Conservation (phyloP, 2,888 invertebrate genomes). For the Patella pellucida region DNA sequence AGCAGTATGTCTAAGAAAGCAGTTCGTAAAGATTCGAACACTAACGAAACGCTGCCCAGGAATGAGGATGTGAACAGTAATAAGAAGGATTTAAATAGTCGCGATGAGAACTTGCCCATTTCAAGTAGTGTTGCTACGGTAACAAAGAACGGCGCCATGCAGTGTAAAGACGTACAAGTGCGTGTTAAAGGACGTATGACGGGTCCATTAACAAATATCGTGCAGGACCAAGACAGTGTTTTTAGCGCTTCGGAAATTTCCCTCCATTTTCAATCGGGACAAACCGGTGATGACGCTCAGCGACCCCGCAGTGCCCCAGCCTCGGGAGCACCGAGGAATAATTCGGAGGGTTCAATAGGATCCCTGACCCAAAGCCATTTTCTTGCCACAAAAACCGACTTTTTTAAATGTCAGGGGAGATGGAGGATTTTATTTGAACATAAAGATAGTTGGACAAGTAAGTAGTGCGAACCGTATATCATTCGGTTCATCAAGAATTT, state of each 20-base stretch:
- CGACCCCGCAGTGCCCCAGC: constrained; percentile 43
- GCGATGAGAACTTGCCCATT: no score
- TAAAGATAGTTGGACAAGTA: constrained; percentile 60
- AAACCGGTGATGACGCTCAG: constrained; percentile 33
- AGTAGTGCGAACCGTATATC: constrained; percentile 24
- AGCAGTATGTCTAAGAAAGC: no score
- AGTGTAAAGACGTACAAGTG: no score
- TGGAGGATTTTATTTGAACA: constrained; percentile 57
- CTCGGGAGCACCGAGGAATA: constrained; percentile 25
- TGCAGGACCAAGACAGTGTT: constrained; percentile 31
- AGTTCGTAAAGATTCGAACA: no score
- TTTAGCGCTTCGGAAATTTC: constrained; percentile 52
- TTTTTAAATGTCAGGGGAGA: constrained; percentile 58
- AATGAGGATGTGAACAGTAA: no score
- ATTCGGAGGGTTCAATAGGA: constrained; percentile 49
- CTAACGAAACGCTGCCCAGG: no score
- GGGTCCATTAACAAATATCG: no score
- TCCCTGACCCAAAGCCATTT: constrained; percentile 59
- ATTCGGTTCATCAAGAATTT: no score
- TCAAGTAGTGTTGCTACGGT: no score
- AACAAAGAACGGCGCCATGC: no score
- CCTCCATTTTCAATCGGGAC: constrained; percentile 37
- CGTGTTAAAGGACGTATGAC: no score
- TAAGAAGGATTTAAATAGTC: no score
- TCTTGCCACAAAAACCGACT: constrained; percentile 59